Conservation (phyloP, 2,113 vertebrate genomes). For the Megalops atlanticus region DNA sequence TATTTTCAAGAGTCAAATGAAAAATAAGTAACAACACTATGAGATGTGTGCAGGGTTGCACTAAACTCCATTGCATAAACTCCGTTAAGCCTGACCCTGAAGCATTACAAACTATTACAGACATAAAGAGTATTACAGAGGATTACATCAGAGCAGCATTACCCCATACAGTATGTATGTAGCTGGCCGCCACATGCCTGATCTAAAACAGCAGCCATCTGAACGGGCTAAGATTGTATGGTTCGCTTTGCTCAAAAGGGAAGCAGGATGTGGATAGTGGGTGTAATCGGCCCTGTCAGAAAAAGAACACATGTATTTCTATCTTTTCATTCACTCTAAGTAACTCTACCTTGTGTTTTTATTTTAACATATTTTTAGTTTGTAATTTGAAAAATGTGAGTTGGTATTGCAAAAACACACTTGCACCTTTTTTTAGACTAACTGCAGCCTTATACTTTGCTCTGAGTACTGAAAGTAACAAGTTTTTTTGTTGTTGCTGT, state of each 20-base stretch:
- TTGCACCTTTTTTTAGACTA: not conserved
- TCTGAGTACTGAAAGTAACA: no score
- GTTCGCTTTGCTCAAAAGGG: not conserved
- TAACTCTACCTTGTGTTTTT: not conserved
- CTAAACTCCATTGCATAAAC: not conserved
- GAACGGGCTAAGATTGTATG: not conserved
- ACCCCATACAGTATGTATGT: constrained; percentile 6
- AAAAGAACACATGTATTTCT: not conserved
- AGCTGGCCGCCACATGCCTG: not conserved
- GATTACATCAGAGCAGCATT: constrained; percentile 17
- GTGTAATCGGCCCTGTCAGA: not conserved
- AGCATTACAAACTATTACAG: constrained; percentile 6
- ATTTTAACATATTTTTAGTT: not conserved
- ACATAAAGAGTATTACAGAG: not conserved
- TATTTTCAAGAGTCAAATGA: not conserved
- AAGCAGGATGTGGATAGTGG: not conserved
- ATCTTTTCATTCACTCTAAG: not conserved
- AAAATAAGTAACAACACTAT: not conserved
- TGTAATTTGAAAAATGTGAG: not conserved
- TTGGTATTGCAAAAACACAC: not conserved
- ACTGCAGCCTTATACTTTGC: no score
- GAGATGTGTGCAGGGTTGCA: not conserved
- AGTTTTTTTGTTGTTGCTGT: no score
- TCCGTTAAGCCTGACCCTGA: not conserved
- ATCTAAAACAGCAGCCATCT: not conserved